These are phyloP conservation scores for Geotrypetes seraphini DNA, from an alignment of 2,797 vertebrate species.

Conservation along the genomic window DNA sequence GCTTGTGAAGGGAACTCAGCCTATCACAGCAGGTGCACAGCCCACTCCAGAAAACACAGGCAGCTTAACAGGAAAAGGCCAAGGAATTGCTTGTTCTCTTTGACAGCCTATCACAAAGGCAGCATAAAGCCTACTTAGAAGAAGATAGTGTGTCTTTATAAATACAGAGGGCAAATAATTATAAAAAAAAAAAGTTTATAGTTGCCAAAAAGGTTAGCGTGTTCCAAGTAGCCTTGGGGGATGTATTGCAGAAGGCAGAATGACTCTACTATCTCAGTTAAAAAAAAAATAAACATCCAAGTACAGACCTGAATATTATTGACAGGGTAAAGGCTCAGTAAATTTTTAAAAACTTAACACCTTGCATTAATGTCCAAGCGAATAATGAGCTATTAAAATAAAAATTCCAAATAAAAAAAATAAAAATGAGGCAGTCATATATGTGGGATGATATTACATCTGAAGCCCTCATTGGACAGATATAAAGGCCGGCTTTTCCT, in stretches of 20 bases:
- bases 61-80: conserved; percentile 41
- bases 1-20: conserved; percentile 38
- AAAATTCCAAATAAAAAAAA: conserved; percentile 34
- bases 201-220: neutral
- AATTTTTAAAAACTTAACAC: conserved; percentile 21
- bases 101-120: conserved; percentile 46
- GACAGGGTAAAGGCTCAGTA: conserved; percentile 10
- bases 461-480: too few species aligned
- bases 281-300: neutral
- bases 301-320: conserved; percentile 16
- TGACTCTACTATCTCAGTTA: conserved; percentile 2
- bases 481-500: too few species aligned
- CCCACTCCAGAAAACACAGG: conserved; percentile 47
- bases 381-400: conserved; percentile 26
- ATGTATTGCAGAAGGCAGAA: neutral
- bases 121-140: conserved; percentile 40
- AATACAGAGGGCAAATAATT: conserved; percentile 16
- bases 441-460: too few species aligned
- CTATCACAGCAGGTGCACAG: conserved; percentile 55
- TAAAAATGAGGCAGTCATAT: too few species aligned
- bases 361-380: conserved; percentile 23
- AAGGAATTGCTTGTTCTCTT: conserved; percentile 54
- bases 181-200: neutral
- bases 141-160: conserved; percentile 28
- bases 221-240: conserved; percentile 3